A percentile compares a stretch with the other conserved stretches of the same genome.
These are phyloP conservation scores for Xyliphius kryptos DNA, from an alignment of 2,113 vertebrate species.

Conservation along the genomic window DNA sequence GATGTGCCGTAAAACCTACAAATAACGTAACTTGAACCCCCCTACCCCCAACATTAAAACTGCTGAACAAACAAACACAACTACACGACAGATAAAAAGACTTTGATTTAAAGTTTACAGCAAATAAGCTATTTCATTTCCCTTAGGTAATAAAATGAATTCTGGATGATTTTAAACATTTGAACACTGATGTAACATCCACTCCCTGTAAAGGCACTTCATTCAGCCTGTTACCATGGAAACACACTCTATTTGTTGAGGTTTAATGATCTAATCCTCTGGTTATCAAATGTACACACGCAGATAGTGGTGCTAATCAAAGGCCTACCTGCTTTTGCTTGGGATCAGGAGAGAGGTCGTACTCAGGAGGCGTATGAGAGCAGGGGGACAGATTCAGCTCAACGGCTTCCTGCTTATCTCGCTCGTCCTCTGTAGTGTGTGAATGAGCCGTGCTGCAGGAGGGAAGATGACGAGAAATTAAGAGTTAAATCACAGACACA, in stretches of 20 bases:
- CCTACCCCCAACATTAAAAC: too few species aligned
- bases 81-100: too few species aligned
- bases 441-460: slow-evolving; percentile 7
- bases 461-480: neutral
- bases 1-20: too few species aligned
- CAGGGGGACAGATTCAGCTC: slow-evolving; percentile 2
- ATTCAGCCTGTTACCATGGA: slow-evolving; percentile 28
- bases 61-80: too few species aligned
- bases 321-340: slow-evolving; percentile 36
- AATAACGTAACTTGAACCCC: too few species aligned
- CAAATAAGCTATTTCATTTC: too few species aligned
- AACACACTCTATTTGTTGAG: slow-evolving; percentile 10
- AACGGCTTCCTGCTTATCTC: slow-evolving; percentile 16
- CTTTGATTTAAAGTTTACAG: too few species aligned
- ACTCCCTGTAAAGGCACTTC: slow-evolving; percentile 37
- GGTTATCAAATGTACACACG: neutral
- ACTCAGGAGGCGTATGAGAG: slow-evolving; percentile 32
- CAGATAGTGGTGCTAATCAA: neutral
- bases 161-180: too few species aligned
- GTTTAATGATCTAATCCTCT: neutral
- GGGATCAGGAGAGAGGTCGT: slow-evolving; percentile 35
- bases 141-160: too few species aligned
- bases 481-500: too few species aligned
- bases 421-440: slow-evolving; percentile 15
- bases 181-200: neutral